Base-by-base conservation (phyloP, 1,140 invertebrate genomes). In the Chrysomallon squamiferum region DNA sequence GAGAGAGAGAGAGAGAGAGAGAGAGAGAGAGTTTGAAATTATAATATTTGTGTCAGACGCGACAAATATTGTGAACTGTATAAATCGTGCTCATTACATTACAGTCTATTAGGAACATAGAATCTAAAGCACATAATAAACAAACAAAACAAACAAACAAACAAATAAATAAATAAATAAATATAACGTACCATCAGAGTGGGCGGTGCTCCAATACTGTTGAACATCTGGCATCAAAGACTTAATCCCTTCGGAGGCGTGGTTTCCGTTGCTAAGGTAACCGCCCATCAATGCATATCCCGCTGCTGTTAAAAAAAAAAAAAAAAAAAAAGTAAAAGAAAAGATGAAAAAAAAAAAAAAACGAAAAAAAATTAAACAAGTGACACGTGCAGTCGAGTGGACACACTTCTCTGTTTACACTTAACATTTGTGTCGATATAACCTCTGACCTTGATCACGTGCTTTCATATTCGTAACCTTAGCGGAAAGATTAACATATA, bases 241-340 rank as follows among this genome's bases (percentile, higher is more conserved):
- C 49, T 66, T 66, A 41, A 66, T 56, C 32, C 50, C 50, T 33
- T 66, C 64, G 20, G 45, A n/a, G 64, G 64, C 22, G 58, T 41
- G 22, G 20, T 43, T 45, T 20, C 56, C 49, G 22, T 43, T 45
- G 18, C 64, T 35, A 29, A 66, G 58, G 47, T 59, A 52, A 35
- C 64, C 58, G 43, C 64, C 64, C 64, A 66, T 66, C 47, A 66
- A 50, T n/a, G 64, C 64, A 32, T 59, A 66, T 20, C 64, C 52
- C 18, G 58, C 58, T n/a, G 56, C 64, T 66, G 49, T 35, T 38
- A 41, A 18, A 45, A 20, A 43, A 63, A 50, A 62, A 11, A 41
- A 38, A 43, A 38, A 58, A 27, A 22, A 27, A 22, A 20, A 54
- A 54, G 25, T 15, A 2, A 38, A 38, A 7, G 35, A 38, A 38